phyloP scores from a whole-genome alignment of 2,113 vertebrate genomes.

The Conger conger region DNA sequence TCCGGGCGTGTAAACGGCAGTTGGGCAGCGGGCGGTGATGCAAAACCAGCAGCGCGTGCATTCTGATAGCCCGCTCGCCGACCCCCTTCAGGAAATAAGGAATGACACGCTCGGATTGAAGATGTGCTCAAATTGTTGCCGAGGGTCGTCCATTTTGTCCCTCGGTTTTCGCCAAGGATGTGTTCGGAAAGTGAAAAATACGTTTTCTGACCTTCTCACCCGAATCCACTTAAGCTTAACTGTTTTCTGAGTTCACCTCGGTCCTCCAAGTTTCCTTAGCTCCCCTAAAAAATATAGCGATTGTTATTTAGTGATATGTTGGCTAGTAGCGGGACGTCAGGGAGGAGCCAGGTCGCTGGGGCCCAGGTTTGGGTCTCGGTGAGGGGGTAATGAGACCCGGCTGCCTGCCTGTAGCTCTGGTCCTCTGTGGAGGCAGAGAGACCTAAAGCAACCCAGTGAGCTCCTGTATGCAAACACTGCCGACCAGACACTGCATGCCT shows the following conservation, averaged over 20 bases:
- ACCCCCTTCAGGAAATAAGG: neutral
- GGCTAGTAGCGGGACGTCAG: neutral
- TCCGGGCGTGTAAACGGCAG: neutral
- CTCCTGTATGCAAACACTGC: neutral
- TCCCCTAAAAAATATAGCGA: neutral
- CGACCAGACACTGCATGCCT: neutral
- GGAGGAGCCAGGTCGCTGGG: neutral
- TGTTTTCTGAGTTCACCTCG: neutral
- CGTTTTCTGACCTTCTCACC: neutral
- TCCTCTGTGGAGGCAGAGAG: neutral
- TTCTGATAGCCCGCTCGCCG: neutral
- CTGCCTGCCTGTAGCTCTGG: neutral
- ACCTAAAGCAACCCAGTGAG: neutral
- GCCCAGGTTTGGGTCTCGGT: neutral
- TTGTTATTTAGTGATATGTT: neutral
- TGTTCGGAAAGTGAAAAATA: neutral
- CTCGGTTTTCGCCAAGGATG: neutral
- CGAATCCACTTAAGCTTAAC: neutral
- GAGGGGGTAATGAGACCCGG: conserved; percentile 16
- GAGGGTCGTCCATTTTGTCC: neutral
- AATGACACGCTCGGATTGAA: neutral
- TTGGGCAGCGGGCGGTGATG: neutral
- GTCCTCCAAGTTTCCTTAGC: neutral
- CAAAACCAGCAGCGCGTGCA: neutral
- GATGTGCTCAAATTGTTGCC: neutral